Base-by-base conservation (phyloP, 2,888 invertebrate species). In the Trissoscelio sp. region DNA sequence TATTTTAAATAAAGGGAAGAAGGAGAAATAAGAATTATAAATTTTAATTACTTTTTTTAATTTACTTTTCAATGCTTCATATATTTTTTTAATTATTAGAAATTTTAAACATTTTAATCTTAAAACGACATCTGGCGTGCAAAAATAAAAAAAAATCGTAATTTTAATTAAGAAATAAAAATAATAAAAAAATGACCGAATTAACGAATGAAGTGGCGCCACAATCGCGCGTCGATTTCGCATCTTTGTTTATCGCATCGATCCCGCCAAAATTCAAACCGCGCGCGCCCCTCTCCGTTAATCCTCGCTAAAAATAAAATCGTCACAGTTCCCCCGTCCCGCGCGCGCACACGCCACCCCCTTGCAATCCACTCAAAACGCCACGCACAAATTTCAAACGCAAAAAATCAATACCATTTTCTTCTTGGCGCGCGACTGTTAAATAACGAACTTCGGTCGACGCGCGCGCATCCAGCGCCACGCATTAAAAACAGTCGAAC, bases 391-490 rank as follows among this genome's bases (percentile, higher is more conserved):
- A 51, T 14, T 51, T 51, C 24, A n/a, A 9, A 18, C 16, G 34
- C 11, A 34, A 62, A 62, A 62, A 62, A 58, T 62, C 62, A 62
- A 62, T 62, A 62, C 39, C 58, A 62, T 46, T 62, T 62, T 62
- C 42, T 12, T 1, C 4, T 42, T 24, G 37, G 37, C 55, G 55
- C 31, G 53, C 37, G 55, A 18, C 51, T 14, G 51, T 51, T 51
- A 51, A 51, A 51, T 51, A 51, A 51, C 14, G 28, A 51, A 51
- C 44, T n/a, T n/a, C n/a, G n/a, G n/a, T 4, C 31, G 31, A 9
- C 12, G 12, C 18, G 44, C 44, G 44, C 44, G 20, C 44, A 44
- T 0, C 11, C 18, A 20, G 44, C 44, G 9, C 3, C 3, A 9
- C 18, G 42, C 16, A 44, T 28, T 31, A n/a, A 18, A 3, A 11